A percentile compares a stretch with the other conserved stretches of the same genome.
Conservation (phyloP, 2,797 vertebrate genomes). For the Thunnus albacares region DNA sequence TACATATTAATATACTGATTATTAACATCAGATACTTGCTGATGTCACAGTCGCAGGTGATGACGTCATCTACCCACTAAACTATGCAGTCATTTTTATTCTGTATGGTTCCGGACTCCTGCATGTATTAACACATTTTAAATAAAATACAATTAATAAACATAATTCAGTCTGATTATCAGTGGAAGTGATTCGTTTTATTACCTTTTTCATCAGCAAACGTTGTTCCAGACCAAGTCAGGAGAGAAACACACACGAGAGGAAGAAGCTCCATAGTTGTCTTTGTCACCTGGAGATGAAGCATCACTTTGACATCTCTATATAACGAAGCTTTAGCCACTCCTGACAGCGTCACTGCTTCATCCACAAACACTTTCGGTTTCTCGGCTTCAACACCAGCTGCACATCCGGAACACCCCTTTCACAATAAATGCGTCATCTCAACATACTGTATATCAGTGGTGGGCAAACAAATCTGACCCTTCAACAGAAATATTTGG, state of each 20-base stretch:
- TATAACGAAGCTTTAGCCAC: neutral
- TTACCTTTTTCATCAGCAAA: neutral
- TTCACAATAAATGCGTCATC: neutral
- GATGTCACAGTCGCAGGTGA: too few species aligned
- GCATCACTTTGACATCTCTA: neutral
- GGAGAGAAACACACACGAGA: neutral
- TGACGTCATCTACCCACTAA: too few species aligned
- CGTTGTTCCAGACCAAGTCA: neutral
- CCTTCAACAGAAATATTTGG: too few species aligned
- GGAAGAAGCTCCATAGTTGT: neutral
- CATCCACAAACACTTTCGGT: neutral
- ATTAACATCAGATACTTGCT: too few species aligned
- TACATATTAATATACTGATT: too few species aligned
- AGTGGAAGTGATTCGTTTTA: neutral
- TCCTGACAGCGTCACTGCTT: neutral
- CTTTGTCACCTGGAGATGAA: neutral
- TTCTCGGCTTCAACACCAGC: neutral
- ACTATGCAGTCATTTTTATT: too few species aligned
- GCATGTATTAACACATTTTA: neutral
- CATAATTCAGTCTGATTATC: neutral
- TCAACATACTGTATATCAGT: neutral
- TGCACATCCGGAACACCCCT: neutral
- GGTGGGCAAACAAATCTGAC: too few species aligned
- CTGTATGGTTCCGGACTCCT: too few species aligned
- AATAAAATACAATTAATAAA: neutral